Base-by-base conservation (phyloP, 2,888 invertebrate genomes). In the Drosophila setosimentum region DNA sequence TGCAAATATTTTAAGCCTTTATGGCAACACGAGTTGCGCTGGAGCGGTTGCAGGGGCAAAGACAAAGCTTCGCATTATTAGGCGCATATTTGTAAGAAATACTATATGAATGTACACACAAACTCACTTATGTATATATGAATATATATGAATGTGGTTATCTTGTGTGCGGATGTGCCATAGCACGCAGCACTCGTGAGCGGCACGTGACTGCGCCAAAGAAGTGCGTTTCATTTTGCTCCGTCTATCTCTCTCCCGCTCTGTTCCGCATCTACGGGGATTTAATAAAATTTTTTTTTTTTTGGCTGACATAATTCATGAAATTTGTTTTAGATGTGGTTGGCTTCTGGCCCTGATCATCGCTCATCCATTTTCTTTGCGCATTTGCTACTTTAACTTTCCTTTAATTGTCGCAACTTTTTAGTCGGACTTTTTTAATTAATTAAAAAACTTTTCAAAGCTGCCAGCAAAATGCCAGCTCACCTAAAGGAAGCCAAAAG, bases 1-100 rank as follows among this genome's bases (percentile, higher is more conserved):
- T 85, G 85, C 60, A 84, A 89, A 84, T 80, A 89, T 85, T 84
- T 89, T 87, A 85, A 85, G 85, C 85, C 85, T 85, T 84, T 89
- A 70, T 68, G 71, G 68, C 68, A 69, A 79, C 76, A 82, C 48
- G 51, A 53, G 35, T 24, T 63, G 42, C 29, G 18, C 48, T 40
- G 10, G 42, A 29, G 29, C 51, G 51, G 70, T 5, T 32, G 33
- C n/a, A 51, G 40, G 67, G 37, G 49, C n/a, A 51, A 64, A 51
- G 37, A 59, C 27, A 65, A 65, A 45, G 65, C 66, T 69, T 57
- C 58, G 70, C 76, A 81, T 88, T 85, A 85, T 85, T 85, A 85
- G 85, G 87, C 85, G 85, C 89, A 89, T 87, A 85, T 89, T 87
- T 85, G 89, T 78, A 76, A 73, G 81, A 80, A 80, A 80, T 68